Percentiles rank a stretch among this genome's conserved stretches.
Conservation (phyloP, 2,113 vertebrate species). For the Panurus biarmicus region DNA sequence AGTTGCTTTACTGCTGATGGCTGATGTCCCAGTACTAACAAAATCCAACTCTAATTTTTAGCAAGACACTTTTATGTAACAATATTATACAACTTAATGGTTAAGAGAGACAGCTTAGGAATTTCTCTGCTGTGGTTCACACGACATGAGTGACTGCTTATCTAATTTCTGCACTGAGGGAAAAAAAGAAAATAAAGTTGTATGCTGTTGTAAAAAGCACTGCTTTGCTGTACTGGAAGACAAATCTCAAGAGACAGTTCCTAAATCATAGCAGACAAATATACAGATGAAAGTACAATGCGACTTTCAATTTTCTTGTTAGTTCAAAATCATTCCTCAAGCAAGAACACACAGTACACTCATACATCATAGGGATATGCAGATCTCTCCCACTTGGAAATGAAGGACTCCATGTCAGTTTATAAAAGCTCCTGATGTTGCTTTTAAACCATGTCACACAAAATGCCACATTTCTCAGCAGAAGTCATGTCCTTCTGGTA, state of each 20-base stretch:
- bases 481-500: neutral
- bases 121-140: neutral
- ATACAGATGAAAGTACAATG: neutral
- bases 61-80: neutral
- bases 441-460: neutral
- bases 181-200: neutral
- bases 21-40: neutral
- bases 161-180: neutral
- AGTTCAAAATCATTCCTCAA: neutral
- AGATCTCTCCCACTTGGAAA: neutral
- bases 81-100: slow-evolving; percentile 2
- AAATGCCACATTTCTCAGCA: neutral
- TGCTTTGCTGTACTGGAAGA: neutral
- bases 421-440: neutral
- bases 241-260: neutral
- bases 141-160: neutral
- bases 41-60: slow-evolving; percentile 31
- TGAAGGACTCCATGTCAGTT: neutral
- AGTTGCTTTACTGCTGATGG: neutral
- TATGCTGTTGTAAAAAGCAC: neutral
- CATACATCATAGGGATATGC: neutral
- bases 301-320: neutral
- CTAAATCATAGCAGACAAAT: neutral
- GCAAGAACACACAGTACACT: neutral
- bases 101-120: neutral